Conservation (phyloP, 2,113 vertebrate species). For the Atrichornis clamosus region DNA sequence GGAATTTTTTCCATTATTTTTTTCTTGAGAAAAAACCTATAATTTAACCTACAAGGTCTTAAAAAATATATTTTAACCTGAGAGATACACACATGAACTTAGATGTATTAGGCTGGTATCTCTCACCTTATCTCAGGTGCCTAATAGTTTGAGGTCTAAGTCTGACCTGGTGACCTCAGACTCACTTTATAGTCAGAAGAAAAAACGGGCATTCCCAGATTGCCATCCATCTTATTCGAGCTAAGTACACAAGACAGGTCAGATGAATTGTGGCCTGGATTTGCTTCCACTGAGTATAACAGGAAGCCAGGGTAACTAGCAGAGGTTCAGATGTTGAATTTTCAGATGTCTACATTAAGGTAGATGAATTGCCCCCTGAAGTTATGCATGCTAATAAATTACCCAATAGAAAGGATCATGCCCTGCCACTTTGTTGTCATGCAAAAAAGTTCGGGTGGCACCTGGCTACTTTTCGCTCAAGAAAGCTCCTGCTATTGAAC, state of each 20-base stretch:
- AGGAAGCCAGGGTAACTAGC: constrained; percentile 50
- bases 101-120: not conserved
- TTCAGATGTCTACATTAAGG: constrained; percentile 46
- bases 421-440: not conserved
- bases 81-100: not conserved
- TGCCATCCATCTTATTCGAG: constrained; percentile 50
- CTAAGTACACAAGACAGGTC: constrained; percentile 42
- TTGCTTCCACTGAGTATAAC: constrained; percentile 39
- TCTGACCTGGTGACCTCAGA: constrained; percentile 30
- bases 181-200: constrained; percentile 13
- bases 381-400: constrained; percentile 30
- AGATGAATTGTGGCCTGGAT: constrained; percentile 60
- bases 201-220: constrained; percentile 40
- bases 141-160: constrained; percentile 17
- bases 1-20: not conserved
- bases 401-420: not conserved
- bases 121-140: constrained; percentile 49
- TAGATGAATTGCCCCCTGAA: constrained; percentile 45
- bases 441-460: not conserved
- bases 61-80: not conserved
- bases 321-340: constrained; percentile 31
- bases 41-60: not conserved
- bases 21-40: not conserved
- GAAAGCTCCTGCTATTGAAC: not conserved
- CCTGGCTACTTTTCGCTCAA: not conserved